Percentiles rank a stretch among this genome's conserved stretches.
These are phyloP conservation scores for Nymphalis polychloros DNA, from an alignment of 2,888 invertebrate genomes.

Conservation along the genomic window DNA sequence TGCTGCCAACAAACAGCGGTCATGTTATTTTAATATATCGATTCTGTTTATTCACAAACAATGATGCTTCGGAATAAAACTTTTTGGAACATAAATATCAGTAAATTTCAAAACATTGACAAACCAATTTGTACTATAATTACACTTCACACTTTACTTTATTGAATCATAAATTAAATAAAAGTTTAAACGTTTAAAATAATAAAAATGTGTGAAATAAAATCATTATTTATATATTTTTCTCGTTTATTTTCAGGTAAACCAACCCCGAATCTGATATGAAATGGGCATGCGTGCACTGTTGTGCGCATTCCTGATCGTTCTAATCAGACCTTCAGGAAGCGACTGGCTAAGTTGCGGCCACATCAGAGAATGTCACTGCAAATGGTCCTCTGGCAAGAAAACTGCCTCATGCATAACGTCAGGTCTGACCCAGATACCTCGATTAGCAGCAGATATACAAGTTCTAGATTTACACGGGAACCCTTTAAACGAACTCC, in stretches of 20 bases:
- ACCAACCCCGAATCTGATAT: constrained; percentile 51
- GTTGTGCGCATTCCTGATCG: constrained; percentile 56
- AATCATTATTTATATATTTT: constrained; percentile 23
- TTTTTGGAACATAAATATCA: neutral
- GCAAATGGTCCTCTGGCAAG: constrained; percentile 96
- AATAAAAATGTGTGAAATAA: neutral
- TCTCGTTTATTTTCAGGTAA: constrained; percentile 63
- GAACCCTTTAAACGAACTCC: constrained; percentile 87
- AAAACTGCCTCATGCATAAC: constrained; percentile 92
- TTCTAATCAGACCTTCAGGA: constrained; percentile 58
- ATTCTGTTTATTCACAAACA: constrained; percentile 1
- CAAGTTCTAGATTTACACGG: constrained; percentile 90
- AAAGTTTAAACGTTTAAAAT: neutral
- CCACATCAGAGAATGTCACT: constrained; percentile 86
- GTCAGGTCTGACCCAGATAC: constrained; percentile 87
- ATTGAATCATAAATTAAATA: neutral
- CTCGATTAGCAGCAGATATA: constrained; percentile 78
- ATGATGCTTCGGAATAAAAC: constrained; percentile 4
- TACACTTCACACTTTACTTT: neutral
- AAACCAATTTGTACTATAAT: neutral
- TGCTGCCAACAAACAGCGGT: constrained; percentile 3
- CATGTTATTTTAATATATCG: constrained; percentile 12
- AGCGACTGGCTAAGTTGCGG: constrained; percentile 93
- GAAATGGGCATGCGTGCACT: constrained; percentile 69
- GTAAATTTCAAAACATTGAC: constrained; percentile 13